These are phyloP conservation scores for Ceuthmochares aereus DNA, from an alignment of 2,113 vertebrate genomes.

Conservation along the genomic window DNA sequence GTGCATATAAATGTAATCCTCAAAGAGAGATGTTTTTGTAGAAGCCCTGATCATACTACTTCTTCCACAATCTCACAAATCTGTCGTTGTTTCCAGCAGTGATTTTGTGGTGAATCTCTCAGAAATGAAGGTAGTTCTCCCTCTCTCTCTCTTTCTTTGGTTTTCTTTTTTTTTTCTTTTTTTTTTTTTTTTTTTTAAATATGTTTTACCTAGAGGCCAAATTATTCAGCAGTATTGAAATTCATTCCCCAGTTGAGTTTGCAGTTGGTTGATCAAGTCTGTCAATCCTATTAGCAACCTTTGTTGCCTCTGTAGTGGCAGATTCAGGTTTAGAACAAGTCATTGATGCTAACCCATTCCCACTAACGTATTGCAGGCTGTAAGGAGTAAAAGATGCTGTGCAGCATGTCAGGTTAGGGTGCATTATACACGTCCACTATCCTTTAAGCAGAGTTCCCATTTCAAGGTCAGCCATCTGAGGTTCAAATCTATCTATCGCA, in stretches of 20 bases:
- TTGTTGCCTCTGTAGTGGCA: background rate
- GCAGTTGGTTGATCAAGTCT: background rate
- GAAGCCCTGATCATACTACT: background rate
- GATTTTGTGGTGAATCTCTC: background rate
- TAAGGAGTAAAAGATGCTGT: background rate
- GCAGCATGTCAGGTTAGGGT: background rate
- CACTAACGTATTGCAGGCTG: background rate
- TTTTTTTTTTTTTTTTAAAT: background rate
- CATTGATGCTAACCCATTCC: background rate
- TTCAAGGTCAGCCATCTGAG: background rate
- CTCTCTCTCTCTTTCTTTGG: background rate
- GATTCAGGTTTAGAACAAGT: background rate
- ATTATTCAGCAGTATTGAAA: background rate
- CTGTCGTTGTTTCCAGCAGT: background rate
- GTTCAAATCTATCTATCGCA: background rate
- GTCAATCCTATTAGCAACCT: background rate
- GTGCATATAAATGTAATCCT: slow-evolving; percentile 18
- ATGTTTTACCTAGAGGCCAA: background rate
- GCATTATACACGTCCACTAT: background rate
- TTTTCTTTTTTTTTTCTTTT: background rate
- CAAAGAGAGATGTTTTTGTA: background rate
- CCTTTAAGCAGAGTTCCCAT: background rate
- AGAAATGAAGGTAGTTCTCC: background rate
- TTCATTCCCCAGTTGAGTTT: background rate
- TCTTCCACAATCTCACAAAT: background rate